Conservation (phyloP, 2,113 vertebrate species). For the Aegotheles bennettii region DNA sequence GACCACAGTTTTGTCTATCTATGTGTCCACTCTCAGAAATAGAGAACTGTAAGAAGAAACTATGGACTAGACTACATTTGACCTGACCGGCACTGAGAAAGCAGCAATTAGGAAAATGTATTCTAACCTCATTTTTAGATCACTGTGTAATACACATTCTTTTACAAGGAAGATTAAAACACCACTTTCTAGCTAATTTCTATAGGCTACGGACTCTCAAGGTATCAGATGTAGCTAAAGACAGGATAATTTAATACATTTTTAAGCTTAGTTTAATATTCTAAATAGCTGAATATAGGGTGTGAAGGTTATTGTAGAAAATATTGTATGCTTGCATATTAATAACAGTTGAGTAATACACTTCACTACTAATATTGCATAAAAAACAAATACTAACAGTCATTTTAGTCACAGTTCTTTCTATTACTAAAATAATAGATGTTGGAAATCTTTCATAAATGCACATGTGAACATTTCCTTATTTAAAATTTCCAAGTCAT, state of each 20-base stretch:
- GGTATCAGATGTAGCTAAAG: neutral
- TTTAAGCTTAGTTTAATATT: neutral
- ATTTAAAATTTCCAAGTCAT: neutral
- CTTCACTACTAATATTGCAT: neutral
- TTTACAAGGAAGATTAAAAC: neutral
- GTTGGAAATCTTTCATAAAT: neutral
- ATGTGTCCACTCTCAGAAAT: neutral
- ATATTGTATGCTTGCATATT: neutral
- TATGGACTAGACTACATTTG: fast-evolving
- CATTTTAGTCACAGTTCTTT: neutral
- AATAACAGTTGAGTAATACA: neutral
- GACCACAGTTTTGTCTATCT: neutral
- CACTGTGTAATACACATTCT: neutral
- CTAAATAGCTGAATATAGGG: neutral
- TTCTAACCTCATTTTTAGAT: neutral
- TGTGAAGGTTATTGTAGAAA: neutral
- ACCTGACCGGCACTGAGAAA: neutral
- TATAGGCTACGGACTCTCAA: neutral
- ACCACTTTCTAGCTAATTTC: neutral
- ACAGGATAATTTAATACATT: neutral
- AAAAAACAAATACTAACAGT: neutral
- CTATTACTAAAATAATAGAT: neutral
- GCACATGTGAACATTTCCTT: neutral
- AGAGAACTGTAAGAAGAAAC: neutral
- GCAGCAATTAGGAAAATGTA: neutral